A percentile compares a stretch with the other conserved stretches of the same genome.
These are phyloP conservation scores for Acromyrmex heyeri DNA, from an alignment of 1,140 invertebrate species.

Conservation along the genomic window DNA sequence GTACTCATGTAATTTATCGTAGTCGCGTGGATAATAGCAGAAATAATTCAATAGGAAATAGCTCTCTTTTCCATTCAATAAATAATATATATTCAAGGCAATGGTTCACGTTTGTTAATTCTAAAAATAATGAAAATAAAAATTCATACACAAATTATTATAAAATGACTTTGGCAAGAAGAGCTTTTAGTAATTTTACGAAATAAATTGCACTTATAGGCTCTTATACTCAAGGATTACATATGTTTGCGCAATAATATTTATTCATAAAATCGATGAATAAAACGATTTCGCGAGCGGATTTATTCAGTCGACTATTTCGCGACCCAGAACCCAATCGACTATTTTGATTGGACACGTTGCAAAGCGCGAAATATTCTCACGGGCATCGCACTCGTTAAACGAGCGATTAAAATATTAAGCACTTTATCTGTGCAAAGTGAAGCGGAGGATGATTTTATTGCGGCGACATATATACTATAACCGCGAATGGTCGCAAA, in stretches of 20 bases:
- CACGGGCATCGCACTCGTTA: conserved; percentile 57
- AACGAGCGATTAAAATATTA: conserved; percentile 65
- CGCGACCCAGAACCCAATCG: conserved; percentile 32
- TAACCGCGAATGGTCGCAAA: conserved; percentile 48
- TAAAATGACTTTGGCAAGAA: background rate
- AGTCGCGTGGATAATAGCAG: background rate
- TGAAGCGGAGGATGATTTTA: conserved; percentile 58
- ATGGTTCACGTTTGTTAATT: background rate
- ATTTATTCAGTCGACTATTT: conserved; percentile 37
- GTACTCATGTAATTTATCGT: background rate
- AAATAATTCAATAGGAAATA: background rate
- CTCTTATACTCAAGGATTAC: background rate
- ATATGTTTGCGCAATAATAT: conserved; percentile 24
- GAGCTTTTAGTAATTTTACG: background rate
- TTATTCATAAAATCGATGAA: conserved; percentile 4
- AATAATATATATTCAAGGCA: background rate
- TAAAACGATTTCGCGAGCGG: conserved; percentile 22
- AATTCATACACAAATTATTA: background rate
- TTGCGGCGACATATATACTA: conserved; percentile 49
- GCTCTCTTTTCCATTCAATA: background rate
- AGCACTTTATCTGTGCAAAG: conserved; percentile 59
- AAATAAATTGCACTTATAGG: background rate
- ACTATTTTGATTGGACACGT: conserved; percentile 59
- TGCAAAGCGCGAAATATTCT: conserved; percentile 61
- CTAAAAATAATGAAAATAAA: background rate